Evolutionary conservation across 2,888 invertebrate species (phyloP).

Genomic region (Cerceris ruficornis): DNA sequence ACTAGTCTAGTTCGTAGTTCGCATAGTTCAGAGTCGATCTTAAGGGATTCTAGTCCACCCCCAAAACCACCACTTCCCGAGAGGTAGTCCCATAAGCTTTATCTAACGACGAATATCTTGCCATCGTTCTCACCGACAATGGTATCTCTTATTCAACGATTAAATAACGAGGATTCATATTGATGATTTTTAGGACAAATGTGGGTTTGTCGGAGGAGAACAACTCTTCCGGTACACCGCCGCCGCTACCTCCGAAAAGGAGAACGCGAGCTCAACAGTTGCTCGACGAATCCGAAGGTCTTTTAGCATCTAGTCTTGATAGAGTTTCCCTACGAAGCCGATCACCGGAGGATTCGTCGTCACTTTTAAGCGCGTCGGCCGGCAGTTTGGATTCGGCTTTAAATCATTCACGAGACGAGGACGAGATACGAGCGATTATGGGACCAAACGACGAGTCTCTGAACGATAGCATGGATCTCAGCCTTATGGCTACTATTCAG

Average conservation of each 20-base stretch:
- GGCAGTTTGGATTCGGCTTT: slow-evolving; percentile 94
- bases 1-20: slow-evolving; percentile 87
- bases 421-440: slow-evolving; percentile 87
- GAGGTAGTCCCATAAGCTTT: slow-evolving; percentile 82
- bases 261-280: slow-evolving; percentile 83
- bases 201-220: slow-evolving; percentile 79
- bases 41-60: slow-evolving; percentile 88
- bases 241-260: slow-evolving; percentile 91
- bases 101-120: too few relatives aligned
- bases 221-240: slow-evolving; percentile 87
- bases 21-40: slow-evolving; percentile 91
- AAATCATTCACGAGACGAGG: slow-evolving; percentile 93
- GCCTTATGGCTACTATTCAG: slow-evolving; percentile 81
- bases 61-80: slow-evolving; percentile 95
- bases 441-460: slow-evolving; percentile 82
- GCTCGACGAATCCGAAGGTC: slow-evolving; percentile 82
- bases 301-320: slow-evolving; percentile 86
- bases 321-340: slow-evolving; percentile 90
- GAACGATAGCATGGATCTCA: slow-evolving; percentile 80
- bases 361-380: slow-evolving; percentile 86
- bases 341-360: slow-evolving; percentile 88
- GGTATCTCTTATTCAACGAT: neutral
- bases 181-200: slow-evolving; percentile 66
- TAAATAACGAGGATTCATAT: neutral
- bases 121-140: too few relatives aligned